A percentile compares a stretch with the other conserved stretches of the same genome.
Conservation (phyloP, 1,140 invertebrate species). For the Drosophila leontia region DNA sequence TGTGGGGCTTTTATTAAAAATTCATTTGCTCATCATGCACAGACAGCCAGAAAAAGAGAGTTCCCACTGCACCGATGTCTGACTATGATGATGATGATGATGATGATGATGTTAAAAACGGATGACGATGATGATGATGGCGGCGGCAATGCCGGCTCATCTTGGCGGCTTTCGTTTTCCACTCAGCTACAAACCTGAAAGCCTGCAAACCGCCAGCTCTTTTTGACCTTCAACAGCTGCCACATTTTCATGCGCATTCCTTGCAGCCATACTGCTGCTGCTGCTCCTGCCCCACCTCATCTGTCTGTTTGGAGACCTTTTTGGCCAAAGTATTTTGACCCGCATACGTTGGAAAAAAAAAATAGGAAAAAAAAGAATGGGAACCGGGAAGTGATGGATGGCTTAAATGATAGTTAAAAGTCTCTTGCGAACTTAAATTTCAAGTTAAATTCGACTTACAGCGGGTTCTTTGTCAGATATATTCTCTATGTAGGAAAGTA, state of each 20-base stretch:
- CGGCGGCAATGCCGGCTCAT: conserved; percentile 26
- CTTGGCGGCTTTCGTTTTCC: conserved; percentile 38
- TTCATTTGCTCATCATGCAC: conserved; percentile 77
- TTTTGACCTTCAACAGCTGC: conserved; percentile 79
- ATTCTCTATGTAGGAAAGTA: too few relatives aligned
- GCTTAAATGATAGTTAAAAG: conserved; percentile 30
- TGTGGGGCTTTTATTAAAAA: conserved; percentile 83
- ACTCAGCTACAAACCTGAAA: conserved; percentile 6
- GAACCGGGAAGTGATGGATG: conserved; percentile 49
- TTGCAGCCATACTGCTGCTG: conserved; percentile 10
- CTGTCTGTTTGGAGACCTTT: conserved; percentile 35
- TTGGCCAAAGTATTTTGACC: conserved; percentile 69
- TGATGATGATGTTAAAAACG: conserved; percentile 13
- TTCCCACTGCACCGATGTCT: conserved; percentile 45
- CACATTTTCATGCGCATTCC: conserved; percentile 64
- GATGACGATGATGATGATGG: conserved; percentile 32
- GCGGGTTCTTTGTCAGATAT: neutral
- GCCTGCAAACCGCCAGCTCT: conserved; percentile 10
- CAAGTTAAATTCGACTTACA: conserved; percentile 19
- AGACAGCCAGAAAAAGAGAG: conserved; percentile 29
- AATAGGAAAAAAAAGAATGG: neutral
- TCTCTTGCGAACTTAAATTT: conserved; percentile 5
- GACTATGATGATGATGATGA: conserved; percentile 36
- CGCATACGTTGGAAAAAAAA: conserved; percentile 52
- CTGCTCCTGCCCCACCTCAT: neutral